A percentile compares a stretch with the other conserved stretches of the same genome.
Evolutionary conservation across 1,140 invertebrate species (phyloP).

Genomic region (Brachystomella parvula): DNA sequence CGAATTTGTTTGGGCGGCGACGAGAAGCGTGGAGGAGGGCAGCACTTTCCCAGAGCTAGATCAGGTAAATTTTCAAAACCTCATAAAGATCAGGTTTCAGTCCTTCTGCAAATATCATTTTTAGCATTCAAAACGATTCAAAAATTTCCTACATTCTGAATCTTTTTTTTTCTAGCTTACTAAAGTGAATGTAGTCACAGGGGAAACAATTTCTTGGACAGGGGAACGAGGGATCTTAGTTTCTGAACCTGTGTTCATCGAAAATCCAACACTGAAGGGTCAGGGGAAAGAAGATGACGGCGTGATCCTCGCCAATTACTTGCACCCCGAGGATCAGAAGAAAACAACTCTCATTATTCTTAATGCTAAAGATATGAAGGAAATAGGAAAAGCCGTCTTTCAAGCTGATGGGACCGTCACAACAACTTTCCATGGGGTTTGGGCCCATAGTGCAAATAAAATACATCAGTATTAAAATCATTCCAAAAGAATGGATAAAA

Average conservation of each 20-base stretch:
- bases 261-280: constrained; percentile 23
- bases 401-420: constrained; percentile 38
- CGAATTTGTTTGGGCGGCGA: constrained; percentile 40
- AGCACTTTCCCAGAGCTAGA: not conserved
- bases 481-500: too few relatives aligned
- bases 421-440: constrained; percentile 40
- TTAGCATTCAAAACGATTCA: not conserved
- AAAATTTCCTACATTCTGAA: not conserved
- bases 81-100: too few relatives aligned
- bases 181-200: constrained; percentile 19
- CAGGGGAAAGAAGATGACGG: constrained; percentile 44
- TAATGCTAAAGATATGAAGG: constrained; percentile 41
- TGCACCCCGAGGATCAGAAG: constrained; percentile 37
- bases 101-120: too few relatives aligned
- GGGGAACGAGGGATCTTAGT: constrained; percentile 1
- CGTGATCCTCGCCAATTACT: constrained; percentile 40
- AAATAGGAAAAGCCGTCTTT: constrained; percentile 39
- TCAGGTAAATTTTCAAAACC: constrained; percentile 2
- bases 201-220: constrained; percentile 14
- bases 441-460: constrained; percentile 18
- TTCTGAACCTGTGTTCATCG: constrained; percentile 28
- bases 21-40: not conserved
- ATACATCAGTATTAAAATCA: constrained; percentile 26
- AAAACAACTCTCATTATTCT: constrained; percentile 41
- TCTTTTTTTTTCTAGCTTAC: constrained; percentile 16